Evolutionary conservation across 2,113 vertebrate genomes (phyloP).

Genomic region (Casuarius casuarius): DNA sequence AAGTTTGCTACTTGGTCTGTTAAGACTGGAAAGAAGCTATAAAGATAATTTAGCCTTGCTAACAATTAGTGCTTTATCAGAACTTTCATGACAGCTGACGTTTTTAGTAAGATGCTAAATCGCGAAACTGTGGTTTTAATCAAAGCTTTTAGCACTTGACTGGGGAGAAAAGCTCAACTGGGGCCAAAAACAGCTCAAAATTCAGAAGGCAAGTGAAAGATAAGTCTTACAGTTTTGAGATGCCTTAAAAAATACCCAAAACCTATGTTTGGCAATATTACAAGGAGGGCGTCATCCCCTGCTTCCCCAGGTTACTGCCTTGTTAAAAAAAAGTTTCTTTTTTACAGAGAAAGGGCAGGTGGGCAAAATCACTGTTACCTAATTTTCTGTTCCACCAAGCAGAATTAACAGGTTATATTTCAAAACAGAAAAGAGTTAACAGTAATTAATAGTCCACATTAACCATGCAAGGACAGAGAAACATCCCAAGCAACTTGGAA

Average conservation of each 20-base stretch:
- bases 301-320: neutral
- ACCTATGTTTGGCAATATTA: neutral
- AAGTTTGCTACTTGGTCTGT: neutral
- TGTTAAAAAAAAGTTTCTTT: neutral
- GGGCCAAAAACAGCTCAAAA: neutral
- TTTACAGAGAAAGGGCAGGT: neutral
- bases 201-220: neutral
- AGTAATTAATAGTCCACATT: neutral
- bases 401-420: neutral
- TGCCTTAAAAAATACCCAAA: neutral
- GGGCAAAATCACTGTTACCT: neutral
- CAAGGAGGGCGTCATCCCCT: neutral
- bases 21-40: neutral
- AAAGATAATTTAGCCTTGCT: neutral
- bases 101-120: neutral
- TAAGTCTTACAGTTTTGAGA: neutral
- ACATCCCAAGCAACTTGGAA: neutral
- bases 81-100: neutral
- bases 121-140: neutral
- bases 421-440: neutral
- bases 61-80: neutral
- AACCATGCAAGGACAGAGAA: neutral
- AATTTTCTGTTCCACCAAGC: neutral
- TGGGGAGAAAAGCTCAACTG: neutral
- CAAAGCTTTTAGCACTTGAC: neutral